phyloP scores from a whole-genome alignment of 2,888 invertebrate species.

The Stenolophus ochropezus region DNA sequence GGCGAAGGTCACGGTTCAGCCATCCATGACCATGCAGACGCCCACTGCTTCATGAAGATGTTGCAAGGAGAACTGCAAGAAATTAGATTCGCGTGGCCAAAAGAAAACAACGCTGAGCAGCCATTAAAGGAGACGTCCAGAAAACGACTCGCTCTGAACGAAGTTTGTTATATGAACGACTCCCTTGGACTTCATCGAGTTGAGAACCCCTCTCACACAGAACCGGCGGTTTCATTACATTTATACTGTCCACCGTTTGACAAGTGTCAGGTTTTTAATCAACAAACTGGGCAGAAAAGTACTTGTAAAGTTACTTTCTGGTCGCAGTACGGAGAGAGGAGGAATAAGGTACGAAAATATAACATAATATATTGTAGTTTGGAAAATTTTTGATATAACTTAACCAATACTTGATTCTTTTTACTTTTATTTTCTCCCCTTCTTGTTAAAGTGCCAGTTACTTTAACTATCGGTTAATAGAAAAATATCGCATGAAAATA shows the following conservation, averaged over 20 bases:
- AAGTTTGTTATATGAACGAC: constrained; percentile 97
- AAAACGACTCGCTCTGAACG: constrained; percentile 81
- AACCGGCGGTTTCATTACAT: constrained; percentile 93
- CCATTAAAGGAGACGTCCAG: constrained; percentile 76
- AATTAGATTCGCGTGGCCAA: constrained; percentile 90
- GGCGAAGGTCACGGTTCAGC: constrained; percentile 95
- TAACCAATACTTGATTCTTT: too few relatives aligned
- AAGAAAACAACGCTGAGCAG: constrained; percentile 67
- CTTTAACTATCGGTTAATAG: too few relatives aligned
- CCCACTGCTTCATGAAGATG: constrained; percentile 98
- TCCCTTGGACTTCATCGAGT: constrained; percentile 95
- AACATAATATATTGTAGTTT: too few relatives aligned
- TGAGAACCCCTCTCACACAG: constrained; percentile 93
- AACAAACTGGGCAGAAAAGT: constrained; percentile 87
- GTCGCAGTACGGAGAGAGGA: constrained; percentile 90
- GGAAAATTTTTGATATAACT: too few relatives aligned
- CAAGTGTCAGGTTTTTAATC: constrained; percentile 92
- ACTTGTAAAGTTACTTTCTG: constrained; percentile 89
- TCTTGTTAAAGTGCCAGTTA: too few relatives aligned
- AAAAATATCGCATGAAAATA: too few relatives aligned
- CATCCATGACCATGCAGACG: constrained; percentile 96
- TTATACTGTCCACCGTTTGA: constrained; percentile 96
- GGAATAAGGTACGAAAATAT: constrained; percentile 76
- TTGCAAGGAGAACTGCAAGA: constrained; percentile 89
- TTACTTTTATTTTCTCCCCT: too few relatives aligned